Evolutionary conservation across 1,140 invertebrate species (phyloP).

Genomic region (Oryctes rhinoceros): DNA sequence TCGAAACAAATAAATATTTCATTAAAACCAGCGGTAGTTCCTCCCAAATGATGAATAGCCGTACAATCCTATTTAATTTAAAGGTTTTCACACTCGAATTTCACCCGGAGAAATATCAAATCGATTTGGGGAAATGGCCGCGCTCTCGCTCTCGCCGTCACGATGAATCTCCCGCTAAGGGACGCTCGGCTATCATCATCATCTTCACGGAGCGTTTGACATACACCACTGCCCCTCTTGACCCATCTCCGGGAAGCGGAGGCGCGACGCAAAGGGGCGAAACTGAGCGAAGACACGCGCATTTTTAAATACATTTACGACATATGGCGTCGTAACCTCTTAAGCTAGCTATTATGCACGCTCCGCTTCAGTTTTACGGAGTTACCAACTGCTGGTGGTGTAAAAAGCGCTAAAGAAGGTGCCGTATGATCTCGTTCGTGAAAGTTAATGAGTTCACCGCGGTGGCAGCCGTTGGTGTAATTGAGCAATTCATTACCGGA

Average conservation of each 20-base stretch:
- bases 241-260: background rate
- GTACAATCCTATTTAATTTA: slow-evolving; percentile 25
- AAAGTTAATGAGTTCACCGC: slow-evolving; percentile 45
- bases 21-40: slow-evolving; percentile 15
- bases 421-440: slow-evolving; percentile 42
- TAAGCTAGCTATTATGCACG: background rate
- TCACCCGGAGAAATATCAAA: slow-evolving; percentile 10
- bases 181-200: background rate
- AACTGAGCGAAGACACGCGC: background rate
- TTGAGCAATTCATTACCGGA: slow-evolving; percentile 46
- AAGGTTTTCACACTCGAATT: slow-evolving; percentile 2
- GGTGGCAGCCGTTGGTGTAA: slow-evolving; percentile 45
- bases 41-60: slow-evolving; percentile 1
- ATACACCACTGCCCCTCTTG: background rate
- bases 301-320: background rate
- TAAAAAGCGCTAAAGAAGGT: slow-evolving; percentile 20
- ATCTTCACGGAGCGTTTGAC: background rate
- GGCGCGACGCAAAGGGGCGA: too few relatives aligned
- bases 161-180: background rate
- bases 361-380: background rate
- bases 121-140: background rate
- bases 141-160: background rate
- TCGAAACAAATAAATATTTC: slow-evolving; percentile 21
- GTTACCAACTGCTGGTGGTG: slow-evolving; percentile 15
- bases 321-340: background rate